phyloP scores from a whole-genome alignment of 35 echinoderm and acorn worm genomes.

The Ptychodera flava region DNA sequence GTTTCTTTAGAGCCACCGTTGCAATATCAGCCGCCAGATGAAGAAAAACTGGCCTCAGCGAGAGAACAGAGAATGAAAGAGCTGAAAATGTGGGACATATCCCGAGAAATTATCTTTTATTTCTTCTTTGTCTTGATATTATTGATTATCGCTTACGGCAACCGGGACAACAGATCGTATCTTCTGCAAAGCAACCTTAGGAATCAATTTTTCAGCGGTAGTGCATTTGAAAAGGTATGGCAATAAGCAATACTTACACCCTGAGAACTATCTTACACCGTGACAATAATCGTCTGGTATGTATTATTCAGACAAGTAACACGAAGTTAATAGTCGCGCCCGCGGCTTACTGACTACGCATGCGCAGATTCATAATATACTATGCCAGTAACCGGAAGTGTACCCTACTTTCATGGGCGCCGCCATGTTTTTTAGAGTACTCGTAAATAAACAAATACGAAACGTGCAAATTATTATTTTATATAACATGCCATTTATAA shows the following conservation, averaged over 20 bases:
- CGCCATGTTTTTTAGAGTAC: too few species aligned
- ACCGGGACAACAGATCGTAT: background rate
- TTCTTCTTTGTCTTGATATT: background rate
- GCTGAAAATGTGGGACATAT: background rate
- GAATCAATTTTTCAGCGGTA: conserved; percentile 22
- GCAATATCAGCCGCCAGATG: background rate
- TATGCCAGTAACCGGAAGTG: too few species aligned
- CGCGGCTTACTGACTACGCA: too few species aligned
- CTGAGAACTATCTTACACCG: conserved; percentile 15
- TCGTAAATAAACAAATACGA: too few species aligned
- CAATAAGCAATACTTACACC: conserved; percentile 11
- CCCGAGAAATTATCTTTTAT: background rate
- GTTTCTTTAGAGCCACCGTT: too few species aligned
- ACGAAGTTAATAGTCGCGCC: too few species aligned
- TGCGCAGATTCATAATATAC: too few species aligned
- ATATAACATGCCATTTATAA: too few species aligned
- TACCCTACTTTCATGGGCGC: too few species aligned
- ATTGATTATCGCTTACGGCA: background rate
- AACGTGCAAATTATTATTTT: too few species aligned
- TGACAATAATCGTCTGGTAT: conserved; percentile 39
- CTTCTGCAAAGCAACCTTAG: conserved; percentile 10
- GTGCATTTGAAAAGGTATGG: background rate
- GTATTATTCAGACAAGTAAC: too few species aligned
- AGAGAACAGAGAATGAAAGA: background rate
- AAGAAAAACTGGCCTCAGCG: background rate